Evolutionary conservation across 2,113 vertebrate species (phyloP).

Genomic region (cat (Felis catus)): DNA sequence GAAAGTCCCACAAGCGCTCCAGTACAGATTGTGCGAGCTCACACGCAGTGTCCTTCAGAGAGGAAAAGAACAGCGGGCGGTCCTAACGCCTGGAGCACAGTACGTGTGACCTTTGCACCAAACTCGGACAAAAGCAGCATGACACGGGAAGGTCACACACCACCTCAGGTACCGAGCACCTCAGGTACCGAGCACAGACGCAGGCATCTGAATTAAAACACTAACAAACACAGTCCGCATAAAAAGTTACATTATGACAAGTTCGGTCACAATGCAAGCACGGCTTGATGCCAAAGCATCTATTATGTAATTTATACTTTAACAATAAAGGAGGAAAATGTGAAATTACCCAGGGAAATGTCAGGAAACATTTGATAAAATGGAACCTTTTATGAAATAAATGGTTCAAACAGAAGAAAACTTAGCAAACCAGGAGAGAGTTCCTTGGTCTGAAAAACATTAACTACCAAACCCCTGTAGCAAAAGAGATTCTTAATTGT

Average conservation of each 20-base stretch:
- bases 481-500: neutral
- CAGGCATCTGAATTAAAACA: neutral
- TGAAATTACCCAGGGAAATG: neutral
- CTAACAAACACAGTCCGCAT: neutral
- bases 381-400: neutral
- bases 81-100: neutral
- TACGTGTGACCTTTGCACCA: no score
- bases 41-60: accelerated
- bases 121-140: neutral
- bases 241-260: no score
- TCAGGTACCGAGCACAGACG: accelerated
- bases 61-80: accelerated
- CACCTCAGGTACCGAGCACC: neutral
- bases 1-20: neutral
- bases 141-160: accelerated
- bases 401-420: neutral
- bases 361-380: neutral
- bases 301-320: neutral
- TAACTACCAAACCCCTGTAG: neutral
- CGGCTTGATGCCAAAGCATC: neutral
- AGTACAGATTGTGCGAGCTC: accelerated
- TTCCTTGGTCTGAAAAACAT: neutral
- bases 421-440: neutral
- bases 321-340: neutral
- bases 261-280: no score